Evolutionary conservation across 2,888 invertebrate species (phyloP), one percentile per base, ranked within the genome.

Genomic region (Apamea epomidion): DNA sequence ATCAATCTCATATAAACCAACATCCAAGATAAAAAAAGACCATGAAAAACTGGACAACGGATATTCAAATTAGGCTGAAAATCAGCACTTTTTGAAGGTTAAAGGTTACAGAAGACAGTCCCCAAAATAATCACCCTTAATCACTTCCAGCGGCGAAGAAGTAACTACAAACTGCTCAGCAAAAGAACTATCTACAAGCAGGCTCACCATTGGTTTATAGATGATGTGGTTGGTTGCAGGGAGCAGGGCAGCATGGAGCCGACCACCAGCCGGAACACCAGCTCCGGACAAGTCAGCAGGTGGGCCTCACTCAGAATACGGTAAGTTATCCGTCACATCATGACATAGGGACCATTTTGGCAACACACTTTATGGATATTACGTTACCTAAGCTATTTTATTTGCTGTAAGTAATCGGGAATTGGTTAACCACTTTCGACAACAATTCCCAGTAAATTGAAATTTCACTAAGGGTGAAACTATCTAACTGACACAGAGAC

Each of bases 241-340:
- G 97, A 96, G 78, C 95, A 92, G 72, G 93, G 92, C 42, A 92
- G 91, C 83, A 94, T 96, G 94, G 96, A 96, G 89, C 94, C 97
- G 3, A 95, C 96, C 2, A 96, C 96, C 2, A 97, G 96, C 74
- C 94, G 96, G 58, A 96, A 96, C 90, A 90, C 95, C 12, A 93
- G 92, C 90, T 78, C 93, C 1, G 95, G 93, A 0, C 95, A 92
- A 72, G 93, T 94, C 86, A 94, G 92, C 89, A 90, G 94, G 58
- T 95, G 95, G 95, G 89, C 92, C 2, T 93, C 95, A 1, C 87
- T 96, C 65, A 92, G 90, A 86, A 91, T 95, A 68, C 93, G 96
- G 96, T 96, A 64, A 92, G 92, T 62, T 42, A 62, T 72, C 16
- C 10, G 16, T 54, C 32, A 37, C 18, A 16, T n/a, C 71, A 54